Evolutionary conservation across 2,113 vertebrate species (phyloP).

Genomic region (Cichladusa arquata): DNA sequence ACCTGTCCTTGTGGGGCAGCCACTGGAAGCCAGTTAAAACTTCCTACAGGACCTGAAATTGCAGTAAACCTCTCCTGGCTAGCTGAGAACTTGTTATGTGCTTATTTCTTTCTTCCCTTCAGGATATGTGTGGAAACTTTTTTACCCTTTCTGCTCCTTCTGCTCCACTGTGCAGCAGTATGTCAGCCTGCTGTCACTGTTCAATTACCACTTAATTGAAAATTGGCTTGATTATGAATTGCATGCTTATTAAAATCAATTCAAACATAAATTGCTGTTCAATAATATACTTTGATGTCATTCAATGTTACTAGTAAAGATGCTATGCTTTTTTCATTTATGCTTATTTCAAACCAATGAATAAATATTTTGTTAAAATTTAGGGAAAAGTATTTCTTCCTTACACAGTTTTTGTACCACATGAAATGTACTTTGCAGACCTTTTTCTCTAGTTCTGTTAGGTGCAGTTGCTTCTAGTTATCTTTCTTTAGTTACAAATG

Average conservation of each 20-base stretch:
- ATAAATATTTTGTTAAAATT: not conserved
- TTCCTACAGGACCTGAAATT: not conserved
- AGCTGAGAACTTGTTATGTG: not conserved
- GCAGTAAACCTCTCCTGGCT: not conserved
- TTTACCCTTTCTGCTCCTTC: not conserved
- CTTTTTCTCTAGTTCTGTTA: not conserved
- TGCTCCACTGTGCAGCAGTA: not conserved
- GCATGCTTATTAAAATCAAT: slow-evolving; percentile 24
- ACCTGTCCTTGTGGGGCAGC: not conserved
- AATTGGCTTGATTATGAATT: slow-evolving; percentile 39
- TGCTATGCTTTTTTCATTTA: not conserved
- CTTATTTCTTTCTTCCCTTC: not conserved
- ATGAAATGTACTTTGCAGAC: not conserved
- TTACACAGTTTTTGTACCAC: not conserved
- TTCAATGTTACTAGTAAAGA: not conserved
- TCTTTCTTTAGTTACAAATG: not conserved
- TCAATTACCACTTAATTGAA: slow-evolving; percentile 41
- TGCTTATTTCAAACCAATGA: not conserved
- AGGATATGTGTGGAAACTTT: not conserved
- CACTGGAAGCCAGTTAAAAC: not conserved
- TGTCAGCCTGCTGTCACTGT: not conserved
- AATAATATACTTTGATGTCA: not conserved
- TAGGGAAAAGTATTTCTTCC: not conserved
- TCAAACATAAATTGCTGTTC: slow-evolving; percentile 5
- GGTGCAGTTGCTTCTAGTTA: not conserved